phyloP scores from a whole-genome alignment of 2,113 vertebrate species.

The Cyanoderma ruficeps region DNA sequence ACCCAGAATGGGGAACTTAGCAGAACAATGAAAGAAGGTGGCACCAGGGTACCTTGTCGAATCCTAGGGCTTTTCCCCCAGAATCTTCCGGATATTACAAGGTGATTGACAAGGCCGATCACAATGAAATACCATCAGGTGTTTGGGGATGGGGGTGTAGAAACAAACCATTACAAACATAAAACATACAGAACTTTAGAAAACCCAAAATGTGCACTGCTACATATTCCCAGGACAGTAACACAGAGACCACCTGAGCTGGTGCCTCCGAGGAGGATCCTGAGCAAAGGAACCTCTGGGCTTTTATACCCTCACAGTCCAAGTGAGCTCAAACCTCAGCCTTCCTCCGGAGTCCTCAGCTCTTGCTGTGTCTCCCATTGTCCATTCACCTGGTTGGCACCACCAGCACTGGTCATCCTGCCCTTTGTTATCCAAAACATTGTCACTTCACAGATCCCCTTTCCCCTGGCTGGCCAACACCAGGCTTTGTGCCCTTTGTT shows the following conservation, averaged over 20 bases:
- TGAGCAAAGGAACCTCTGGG: rapidly evolving
- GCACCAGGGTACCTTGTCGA: too few relatives aligned
- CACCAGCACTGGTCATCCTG: background rate
- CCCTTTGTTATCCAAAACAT: background rate
- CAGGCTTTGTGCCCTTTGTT: background rate
- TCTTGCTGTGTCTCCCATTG: background rate
- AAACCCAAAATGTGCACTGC: too few relatives aligned
- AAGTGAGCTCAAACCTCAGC: background rate
- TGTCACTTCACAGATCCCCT: background rate
- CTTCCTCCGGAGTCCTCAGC: background rate
- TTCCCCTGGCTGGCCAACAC: background rate
- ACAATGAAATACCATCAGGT: too few relatives aligned
- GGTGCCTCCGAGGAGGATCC: rapidly evolving
- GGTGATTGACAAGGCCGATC: too few relatives aligned
- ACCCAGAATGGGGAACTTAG: too few relatives aligned
- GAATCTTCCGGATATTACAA: too few relatives aligned
- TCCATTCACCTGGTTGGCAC: background rate
- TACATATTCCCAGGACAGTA: rapidly evolving
- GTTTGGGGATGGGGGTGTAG: too few relatives aligned
- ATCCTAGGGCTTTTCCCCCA: too few relatives aligned
- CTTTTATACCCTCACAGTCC: background rate
- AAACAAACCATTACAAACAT: too few relatives aligned
- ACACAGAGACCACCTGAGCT: rapidly evolving
- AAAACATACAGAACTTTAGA: too few relatives aligned
- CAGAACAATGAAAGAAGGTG: too few relatives aligned